Conservation (phyloP, 2,888 invertebrate genomes). For the Sphaerophoria taeniata region DNA sequence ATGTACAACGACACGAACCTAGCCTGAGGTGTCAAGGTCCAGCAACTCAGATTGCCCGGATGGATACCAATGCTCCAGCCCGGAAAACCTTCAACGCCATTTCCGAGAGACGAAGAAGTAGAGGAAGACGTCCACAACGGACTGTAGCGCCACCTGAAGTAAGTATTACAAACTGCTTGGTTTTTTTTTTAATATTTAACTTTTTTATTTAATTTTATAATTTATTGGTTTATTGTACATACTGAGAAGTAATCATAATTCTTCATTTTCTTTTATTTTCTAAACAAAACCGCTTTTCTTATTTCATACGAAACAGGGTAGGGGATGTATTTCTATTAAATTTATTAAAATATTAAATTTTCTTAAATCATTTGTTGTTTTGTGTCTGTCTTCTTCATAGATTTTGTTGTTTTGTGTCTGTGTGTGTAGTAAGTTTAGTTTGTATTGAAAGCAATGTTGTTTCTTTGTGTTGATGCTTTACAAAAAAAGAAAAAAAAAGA, state of each 20-base stretch:
- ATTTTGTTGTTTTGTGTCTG: conserved; percentile 18
- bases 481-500: background rate
- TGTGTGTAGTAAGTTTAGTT: conserved; percentile 29
- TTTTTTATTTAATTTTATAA: conserved; percentile 64
- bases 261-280: conserved; percentile 28
- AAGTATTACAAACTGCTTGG: background rate
- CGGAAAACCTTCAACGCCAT: too few species aligned
- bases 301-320: conserved; percentile 2
- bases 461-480: conserved; percentile 9
- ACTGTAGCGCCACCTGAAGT: too few species aligned
- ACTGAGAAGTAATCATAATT: conserved; percentile 45
- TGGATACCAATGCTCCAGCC: too few species aligned
- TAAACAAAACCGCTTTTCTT: conserved; percentile 56
- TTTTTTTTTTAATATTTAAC: conserved; percentile 32
- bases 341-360: conserved; percentile 54
- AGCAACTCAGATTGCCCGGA: too few species aligned
- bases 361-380: conserved; percentile 51
- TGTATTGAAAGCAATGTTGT: background rate
- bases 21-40: too few species aligned
- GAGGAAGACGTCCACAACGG: too few species aligned
- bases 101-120: too few species aligned
- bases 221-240: conserved; percentile 48
- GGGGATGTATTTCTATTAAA: conserved; percentile 39
- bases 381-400: conserved; percentile 16
- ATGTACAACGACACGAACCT: too few species aligned